These are phyloP conservation scores for Ferdinandea cuprea DNA, from an alignment of 2,888 invertebrate genomes.

Conservation along the genomic window DNA sequence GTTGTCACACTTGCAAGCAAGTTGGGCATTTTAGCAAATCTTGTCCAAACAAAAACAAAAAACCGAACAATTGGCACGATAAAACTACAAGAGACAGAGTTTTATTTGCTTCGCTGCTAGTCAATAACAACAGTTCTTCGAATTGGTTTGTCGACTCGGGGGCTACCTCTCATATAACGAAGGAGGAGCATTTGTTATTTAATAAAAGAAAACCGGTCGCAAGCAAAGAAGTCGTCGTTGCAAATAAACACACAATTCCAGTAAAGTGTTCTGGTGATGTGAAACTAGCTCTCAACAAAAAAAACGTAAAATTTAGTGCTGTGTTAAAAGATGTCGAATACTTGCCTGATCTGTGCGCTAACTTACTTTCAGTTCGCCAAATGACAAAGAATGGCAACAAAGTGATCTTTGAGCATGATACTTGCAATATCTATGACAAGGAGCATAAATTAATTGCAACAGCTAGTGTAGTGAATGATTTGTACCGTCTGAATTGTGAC, in stretches of 20 bases:
- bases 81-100: slow-evolving; percentile 39
- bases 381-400: slow-evolving; percentile 66
- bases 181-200: too few relatives aligned
- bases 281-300: slow-evolving; percentile 9
- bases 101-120: too few relatives aligned
- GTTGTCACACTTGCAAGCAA: slow-evolving; percentile 53
- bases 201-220: too few relatives aligned
- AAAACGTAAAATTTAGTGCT: slow-evolving; percentile 14
- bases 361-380: slow-evolving; percentile 63
- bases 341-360: slow-evolving; percentile 52
- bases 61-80: not conserved
- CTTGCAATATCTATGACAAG: slow-evolving; percentile 60
- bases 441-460: slow-evolving; percentile 52
- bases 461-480: slow-evolving; percentile 46
- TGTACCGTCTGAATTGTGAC: slow-evolving; percentile 64
- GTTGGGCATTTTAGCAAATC: slow-evolving; percentile 49
- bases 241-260: slow-evolving; percentile 55
- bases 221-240: slow-evolving; percentile 50
- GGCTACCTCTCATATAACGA: too few relatives aligned
- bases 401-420: slow-evolving; percentile 71
- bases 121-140: too few relatives aligned
- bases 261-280: too few relatives aligned
- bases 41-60: slow-evolving; percentile 56
- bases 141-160: too few relatives aligned
- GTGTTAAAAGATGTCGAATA: too few relatives aligned